A percentile compares a stretch with the other conserved stretches of the same genome.
Evolutionary conservation across 2,113 vertebrate species (phyloP).

Genomic region (Balaenoptera acutorostrata): DNA sequence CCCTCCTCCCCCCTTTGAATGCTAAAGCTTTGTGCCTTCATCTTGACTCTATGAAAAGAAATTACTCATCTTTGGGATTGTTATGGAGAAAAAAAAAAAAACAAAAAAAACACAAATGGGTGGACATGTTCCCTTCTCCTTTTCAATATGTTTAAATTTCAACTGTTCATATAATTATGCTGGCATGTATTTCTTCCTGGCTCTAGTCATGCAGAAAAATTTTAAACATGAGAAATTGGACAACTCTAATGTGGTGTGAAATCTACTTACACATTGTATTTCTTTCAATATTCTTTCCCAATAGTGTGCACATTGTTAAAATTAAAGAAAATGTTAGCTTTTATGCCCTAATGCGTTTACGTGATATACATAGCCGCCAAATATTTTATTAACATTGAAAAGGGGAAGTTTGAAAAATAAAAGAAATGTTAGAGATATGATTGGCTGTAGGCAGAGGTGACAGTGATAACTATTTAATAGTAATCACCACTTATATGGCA

Average conservation of each 20-base stretch:
- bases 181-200: constrained; percentile 82
- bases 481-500: constrained; percentile 27
- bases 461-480: constrained; percentile 29
- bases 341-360: constrained; percentile 65
- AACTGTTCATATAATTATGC: constrained; percentile 85
- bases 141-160: constrained; percentile 83
- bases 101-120: constrained; percentile 74
- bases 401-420: constrained; percentile 66
- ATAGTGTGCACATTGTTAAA: constrained; percentile 74
- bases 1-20: constrained; percentile 63
- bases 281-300: constrained; percentile 79
- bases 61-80: constrained; percentile 80
- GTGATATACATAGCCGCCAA: constrained; percentile 69
- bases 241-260: constrained; percentile 82
- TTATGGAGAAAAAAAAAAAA: constrained; percentile 30
- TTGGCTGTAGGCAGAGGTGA: constrained; percentile 68
- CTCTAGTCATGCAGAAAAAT: constrained; percentile 84
- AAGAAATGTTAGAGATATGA: constrained; percentile 23
- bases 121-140: constrained; percentile 78
- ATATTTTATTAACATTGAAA: constrained; percentile 75
- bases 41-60: constrained; percentile 77
- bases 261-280: constrained; percentile 79
- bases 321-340: constrained; percentile 79
- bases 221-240: constrained; percentile 83
- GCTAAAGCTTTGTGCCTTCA: constrained; percentile 79